Conservation (phyloP, 2,113 vertebrate genomes). For the Sylvietta virens region DNA sequence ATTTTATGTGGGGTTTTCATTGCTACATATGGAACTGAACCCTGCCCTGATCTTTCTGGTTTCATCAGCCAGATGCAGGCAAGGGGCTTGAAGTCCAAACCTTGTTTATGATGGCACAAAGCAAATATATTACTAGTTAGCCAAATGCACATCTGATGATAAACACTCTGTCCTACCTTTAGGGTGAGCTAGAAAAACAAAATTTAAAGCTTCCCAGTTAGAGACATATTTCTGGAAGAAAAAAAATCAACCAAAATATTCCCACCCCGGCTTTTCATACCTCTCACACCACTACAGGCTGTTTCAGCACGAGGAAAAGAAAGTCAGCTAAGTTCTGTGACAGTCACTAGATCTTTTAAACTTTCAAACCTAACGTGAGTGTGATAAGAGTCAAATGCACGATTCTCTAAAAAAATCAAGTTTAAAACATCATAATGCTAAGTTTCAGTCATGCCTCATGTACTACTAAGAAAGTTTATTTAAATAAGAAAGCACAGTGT, state of each 20-base stretch:
- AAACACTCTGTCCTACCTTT: not conserved
- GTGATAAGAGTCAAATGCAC: not conserved
- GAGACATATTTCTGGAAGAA: not conserved
- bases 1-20: not conserved
- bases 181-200: not conserved
- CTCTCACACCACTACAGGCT: not conserved
- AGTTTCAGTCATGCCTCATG: not conserved
- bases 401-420: not conserved
- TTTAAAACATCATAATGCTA: not conserved
- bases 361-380: not conserved
- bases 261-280: fast-evolving
- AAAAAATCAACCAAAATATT: not conserved
- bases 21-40: not conserved
- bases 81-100: not conserved
- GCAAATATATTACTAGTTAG: not conserved
- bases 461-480: not conserved
- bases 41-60: not conserved
- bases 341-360: not conserved
- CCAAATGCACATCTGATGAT: not conserved
- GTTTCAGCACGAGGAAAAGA: not conserved
- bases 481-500: not conserved
- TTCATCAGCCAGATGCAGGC: not conserved
- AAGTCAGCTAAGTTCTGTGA: not conserved
- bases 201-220: not conserved
- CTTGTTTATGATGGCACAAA: not conserved